These are phyloP conservation scores for Lacanobia wlatinum DNA, from an alignment of 2,888 invertebrate species.

Conservation along the genomic window DNA sequence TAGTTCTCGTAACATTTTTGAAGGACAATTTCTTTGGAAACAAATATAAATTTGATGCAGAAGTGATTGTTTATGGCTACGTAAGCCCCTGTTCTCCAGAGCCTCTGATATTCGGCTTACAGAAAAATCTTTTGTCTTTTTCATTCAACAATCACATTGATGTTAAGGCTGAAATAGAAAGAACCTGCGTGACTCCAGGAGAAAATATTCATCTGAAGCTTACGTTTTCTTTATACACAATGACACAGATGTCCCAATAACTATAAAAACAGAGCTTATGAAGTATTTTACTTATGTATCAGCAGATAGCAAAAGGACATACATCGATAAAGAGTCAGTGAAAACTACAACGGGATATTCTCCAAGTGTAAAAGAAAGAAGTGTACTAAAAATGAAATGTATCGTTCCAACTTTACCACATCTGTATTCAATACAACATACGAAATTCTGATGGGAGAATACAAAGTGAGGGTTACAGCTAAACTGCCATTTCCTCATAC, in stretches of 20 bases:
- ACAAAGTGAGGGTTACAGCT: conserved; percentile 62
- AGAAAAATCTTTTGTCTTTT: conserved; percentile 31
- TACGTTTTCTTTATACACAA: conserved; percentile 37
- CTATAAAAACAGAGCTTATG: conserved; percentile 47
- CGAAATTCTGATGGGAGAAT: conserved; percentile 63
- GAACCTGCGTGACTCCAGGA: conserved; percentile 45
- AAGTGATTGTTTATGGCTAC: conserved; percentile 35
- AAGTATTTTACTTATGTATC: conserved; percentile 42
- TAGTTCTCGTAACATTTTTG: conserved; percentile 33
- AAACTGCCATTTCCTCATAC: conserved; percentile 66
- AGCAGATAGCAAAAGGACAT: too few relatives aligned
- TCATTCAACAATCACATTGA: not conserved
- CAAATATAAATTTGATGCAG: conserved; percentile 23
- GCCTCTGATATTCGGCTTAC: conserved; percentile 33
- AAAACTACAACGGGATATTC: conserved; percentile 21
- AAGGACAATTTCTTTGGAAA: conserved; percentile 38
- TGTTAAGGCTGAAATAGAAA: conserved; percentile 38
- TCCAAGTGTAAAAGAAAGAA: conserved; percentile 53
- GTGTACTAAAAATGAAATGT: conserved; percentile 40
- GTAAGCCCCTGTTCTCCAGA: conserved; percentile 31
- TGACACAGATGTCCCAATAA: conserved; percentile 26
- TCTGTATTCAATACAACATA: conserved; percentile 67
- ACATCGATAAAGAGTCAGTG: conserved; percentile 20
- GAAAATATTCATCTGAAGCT: conserved; percentile 44
- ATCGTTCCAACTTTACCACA: conserved; percentile 52